Evolutionary conservation across 2,888 invertebrate genomes (phyloP).

Genomic region (Sphaerophoria rueppellii): DNA sequence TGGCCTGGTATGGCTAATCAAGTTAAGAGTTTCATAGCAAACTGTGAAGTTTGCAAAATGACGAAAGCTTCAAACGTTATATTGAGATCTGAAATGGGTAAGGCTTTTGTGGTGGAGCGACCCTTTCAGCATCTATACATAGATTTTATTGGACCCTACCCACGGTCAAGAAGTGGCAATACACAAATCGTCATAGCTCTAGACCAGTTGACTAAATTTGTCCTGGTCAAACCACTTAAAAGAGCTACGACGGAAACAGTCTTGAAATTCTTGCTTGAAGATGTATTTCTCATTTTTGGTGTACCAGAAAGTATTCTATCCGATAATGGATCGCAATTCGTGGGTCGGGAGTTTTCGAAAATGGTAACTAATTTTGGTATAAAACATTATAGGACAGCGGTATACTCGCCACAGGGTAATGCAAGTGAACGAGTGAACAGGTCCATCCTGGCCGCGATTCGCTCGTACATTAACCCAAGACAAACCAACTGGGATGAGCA

Average conservation of each 20-base stretch:
- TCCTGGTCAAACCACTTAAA: neutral
- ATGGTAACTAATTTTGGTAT: neutral
- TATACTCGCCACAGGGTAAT: conserved; percentile 17
- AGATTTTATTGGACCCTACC: conserved; percentile 22
- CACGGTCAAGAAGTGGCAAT: conserved; percentile 8
- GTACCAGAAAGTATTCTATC: conserved; percentile 27
- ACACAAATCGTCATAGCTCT: conserved; percentile 17
- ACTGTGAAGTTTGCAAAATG: conserved; percentile 21
- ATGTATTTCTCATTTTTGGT: conserved; percentile 22
- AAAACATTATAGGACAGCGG: neutral
- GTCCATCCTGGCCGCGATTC: conserved; percentile 16
- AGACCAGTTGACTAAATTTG: conserved; percentile 30
- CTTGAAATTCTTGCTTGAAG: neutral
- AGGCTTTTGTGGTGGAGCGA: conserved; percentile 10
- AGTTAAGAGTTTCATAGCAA: neutral
- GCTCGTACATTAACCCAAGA: neutral
- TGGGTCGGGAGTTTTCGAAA: conserved; percentile 12
- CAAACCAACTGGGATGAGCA: neutral
- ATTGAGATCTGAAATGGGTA: conserved; percentile 7
- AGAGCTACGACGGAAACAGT: neutral
- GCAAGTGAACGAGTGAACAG: conserved; percentile 26
- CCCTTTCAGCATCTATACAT: conserved; percentile 21
- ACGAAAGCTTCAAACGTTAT: conserved; percentile 1
- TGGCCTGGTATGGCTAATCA: conserved; percentile 31
- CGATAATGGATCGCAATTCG: conserved; percentile 22